Evolutionary conservation across 2,797 vertebrate genomes (phyloP).

Genomic region (Silurus lanzhouensis): DNA sequence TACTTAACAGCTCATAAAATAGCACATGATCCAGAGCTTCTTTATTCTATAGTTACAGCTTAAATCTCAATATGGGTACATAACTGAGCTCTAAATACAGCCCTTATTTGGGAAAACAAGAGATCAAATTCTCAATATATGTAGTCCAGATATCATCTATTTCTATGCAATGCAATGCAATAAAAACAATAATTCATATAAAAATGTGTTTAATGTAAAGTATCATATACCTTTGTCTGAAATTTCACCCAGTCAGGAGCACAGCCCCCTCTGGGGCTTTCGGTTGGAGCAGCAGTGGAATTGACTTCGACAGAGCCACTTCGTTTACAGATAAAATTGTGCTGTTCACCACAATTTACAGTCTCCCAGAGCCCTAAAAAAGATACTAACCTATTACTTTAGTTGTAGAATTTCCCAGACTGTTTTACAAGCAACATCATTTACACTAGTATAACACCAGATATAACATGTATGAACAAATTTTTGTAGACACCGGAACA

Average conservation of each 20-base stretch:
- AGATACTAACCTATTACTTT: not conserved
- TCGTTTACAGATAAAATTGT: slow-evolving; percentile 77
- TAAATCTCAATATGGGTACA: not conserved
- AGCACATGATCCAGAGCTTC: too few species aligned
- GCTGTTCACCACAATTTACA: slow-evolving; percentile 78
- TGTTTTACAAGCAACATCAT: not conserved
- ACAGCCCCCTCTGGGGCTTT: slow-evolving; percentile 68
- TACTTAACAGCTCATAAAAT: too few species aligned
- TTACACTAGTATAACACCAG: not conserved
- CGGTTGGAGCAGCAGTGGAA: slow-evolving; percentile 70
- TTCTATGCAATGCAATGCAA: too few species aligned
- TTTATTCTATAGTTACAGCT: not conserved
- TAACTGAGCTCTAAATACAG: not conserved
- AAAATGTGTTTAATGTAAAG: not conserved
- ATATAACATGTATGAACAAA: not conserved
- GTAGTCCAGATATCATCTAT: not conserved
- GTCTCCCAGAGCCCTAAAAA: slow-evolving; percentile 80
- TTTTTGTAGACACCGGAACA: not conserved
- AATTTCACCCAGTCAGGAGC: slow-evolving; percentile 72
- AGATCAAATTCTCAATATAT: not conserved
- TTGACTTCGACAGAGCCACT: slow-evolving; percentile 73
- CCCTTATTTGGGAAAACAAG: not conserved
- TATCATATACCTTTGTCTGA: slow-evolving; percentile 39
- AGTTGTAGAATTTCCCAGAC: not conserved
- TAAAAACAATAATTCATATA: too few species aligned